These are phyloP conservation scores for Xenentodon cancila DNA, from an alignment of 2,797 vertebrate genomes.

Conservation along the genomic window DNA sequence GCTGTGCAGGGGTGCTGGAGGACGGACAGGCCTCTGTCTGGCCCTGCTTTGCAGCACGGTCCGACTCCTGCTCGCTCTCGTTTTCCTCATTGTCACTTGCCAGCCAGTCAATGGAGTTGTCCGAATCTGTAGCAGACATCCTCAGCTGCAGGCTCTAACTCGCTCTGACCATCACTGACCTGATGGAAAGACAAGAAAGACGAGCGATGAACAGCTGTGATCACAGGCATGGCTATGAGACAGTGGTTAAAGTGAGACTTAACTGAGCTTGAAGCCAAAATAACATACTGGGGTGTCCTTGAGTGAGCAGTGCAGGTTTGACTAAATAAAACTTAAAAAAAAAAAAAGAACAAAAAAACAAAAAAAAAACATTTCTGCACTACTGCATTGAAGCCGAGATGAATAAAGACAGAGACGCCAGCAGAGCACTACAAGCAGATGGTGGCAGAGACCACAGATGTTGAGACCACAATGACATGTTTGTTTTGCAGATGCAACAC, in stretches of 20 bases:
- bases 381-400: conserved; percentile 8
- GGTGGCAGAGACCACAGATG: conserved; percentile 48
- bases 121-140: conserved; percentile 87
- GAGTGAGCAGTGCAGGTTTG: conserved; percentile 7
- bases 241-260: background rate
- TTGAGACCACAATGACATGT: conserved; percentile 63
- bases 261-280: conserved; percentile 6
- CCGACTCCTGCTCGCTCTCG: conserved; percentile 72
- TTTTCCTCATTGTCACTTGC: conserved; percentile 82
- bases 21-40: conserved; percentile 47
- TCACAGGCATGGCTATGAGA: background rate
- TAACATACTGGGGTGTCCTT: conserved; percentile 9
- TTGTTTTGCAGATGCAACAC: conserved; percentile 72
- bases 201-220: background rate
- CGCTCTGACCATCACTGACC: conserved; percentile 84
- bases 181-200: conserved; percentile 43
- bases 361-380: background rate
- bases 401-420: conserved; percentile 29
- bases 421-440: conserved; percentile 40
- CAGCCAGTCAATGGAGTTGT: conserved; percentile 86
- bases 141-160: conserved; percentile 77
- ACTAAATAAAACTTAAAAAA: conserved; percentile 4
- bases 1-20: conserved; percentile 40
- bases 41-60: conserved; percentile 46
- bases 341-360: background rate